Conservation (phyloP, 2,113 vertebrate genomes). For the Eulemur rufifrons region DNA sequence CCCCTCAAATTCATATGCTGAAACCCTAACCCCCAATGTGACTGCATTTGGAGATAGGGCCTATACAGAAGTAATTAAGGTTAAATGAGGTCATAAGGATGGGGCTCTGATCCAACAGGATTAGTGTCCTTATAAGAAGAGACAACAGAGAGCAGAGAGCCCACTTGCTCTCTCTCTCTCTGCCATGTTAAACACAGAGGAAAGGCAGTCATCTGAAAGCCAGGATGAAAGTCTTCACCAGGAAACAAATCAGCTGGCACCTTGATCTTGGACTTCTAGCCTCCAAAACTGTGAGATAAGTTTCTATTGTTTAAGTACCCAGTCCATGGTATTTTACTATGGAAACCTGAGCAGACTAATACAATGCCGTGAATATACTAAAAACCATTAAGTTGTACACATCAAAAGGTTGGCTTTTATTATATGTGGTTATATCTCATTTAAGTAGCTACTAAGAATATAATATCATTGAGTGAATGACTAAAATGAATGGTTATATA, state of each 20-base stretch:
- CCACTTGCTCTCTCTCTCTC: background rate
- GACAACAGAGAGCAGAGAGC: background rate
- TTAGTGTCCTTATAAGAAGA: background rate
- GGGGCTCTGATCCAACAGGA: background rate
- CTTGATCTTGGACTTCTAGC: background rate
- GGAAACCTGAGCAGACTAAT: background rate
- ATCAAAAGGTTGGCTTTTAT: background rate
- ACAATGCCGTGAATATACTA: background rate
- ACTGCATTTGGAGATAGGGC: background rate
- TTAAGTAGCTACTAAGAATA: background rate
- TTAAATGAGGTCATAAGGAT: background rate
- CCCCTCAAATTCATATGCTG: background rate
- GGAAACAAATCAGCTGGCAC: background rate
- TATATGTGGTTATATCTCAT: background rate
- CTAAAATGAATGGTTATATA: background rate
- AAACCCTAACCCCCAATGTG: background rate
- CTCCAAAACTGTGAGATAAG: background rate
- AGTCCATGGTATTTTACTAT: background rate
- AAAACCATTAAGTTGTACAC: background rate
- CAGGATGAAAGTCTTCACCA: background rate
- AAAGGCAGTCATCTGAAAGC: background rate
- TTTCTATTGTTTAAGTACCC: background rate
- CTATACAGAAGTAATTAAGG: background rate
- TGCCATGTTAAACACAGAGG: background rate
- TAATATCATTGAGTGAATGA: background rate